Evolutionary conservation across 1,140 invertebrate genomes (phyloP).

Genomic region (Temnothorax longispinosus): DNA sequence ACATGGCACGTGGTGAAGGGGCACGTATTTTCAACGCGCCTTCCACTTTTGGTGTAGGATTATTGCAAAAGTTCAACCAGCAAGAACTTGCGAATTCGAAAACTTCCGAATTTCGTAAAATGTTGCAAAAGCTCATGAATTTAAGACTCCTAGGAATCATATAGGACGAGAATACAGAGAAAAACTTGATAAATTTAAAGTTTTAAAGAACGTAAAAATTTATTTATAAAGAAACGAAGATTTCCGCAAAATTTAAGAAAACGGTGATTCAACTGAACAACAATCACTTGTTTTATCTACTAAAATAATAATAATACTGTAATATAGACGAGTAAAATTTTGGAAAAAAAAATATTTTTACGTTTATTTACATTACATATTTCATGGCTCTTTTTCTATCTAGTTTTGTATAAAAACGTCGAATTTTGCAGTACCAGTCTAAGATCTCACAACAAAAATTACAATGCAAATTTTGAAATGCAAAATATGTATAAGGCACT

Average conservation of each 20-base stretch:
- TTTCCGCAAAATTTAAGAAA: not conserved
- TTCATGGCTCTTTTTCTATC: not conserved
- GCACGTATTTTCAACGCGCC: constrained; percentile 27
- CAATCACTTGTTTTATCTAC: not conserved
- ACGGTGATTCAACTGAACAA: not conserved
- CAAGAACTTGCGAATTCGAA: constrained; percentile 5
- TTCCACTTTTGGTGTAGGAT: constrained; percentile 6
- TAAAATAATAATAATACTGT: not conserved
- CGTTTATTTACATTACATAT: not conserved
- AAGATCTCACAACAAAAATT: constrained; percentile 8
- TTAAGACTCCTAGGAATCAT: not conserved
- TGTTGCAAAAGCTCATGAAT: not conserved
- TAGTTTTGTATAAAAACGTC: not conserved
- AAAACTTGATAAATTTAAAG: not conserved
- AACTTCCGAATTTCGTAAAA: constrained; percentile 7
- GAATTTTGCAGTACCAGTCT: not conserved
- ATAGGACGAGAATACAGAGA: not conserved
- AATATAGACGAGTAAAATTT: not conserved
- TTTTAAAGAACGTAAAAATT: not conserved
- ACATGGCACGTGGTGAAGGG: constrained; percentile 26
- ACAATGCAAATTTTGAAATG: not conserved
- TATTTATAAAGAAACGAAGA: not conserved
- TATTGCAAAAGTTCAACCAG: constrained; percentile 42
- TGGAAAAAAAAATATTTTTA: not conserved
- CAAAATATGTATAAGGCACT: constrained; percentile 6